phyloP scores from a whole-genome alignment of 2,797 vertebrate genomes.

The Crossoptilon crossoptilon region DNA sequence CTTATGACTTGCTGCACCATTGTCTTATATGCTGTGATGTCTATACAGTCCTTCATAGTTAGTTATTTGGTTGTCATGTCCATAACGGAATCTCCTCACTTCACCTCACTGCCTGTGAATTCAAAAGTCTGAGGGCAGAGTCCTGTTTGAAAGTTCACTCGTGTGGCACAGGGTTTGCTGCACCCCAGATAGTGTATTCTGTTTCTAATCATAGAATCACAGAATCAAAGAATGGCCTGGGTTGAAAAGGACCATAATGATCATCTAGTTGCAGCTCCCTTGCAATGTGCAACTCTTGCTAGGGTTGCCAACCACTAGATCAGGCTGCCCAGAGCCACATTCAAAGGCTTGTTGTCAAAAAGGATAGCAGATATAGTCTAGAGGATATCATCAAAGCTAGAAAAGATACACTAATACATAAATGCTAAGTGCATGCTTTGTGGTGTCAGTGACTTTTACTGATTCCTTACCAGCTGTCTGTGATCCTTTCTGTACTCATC shows the following conservation, averaged over 20 bases:
- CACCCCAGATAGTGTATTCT: not conserved
- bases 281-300: no score
- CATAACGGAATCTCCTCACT: not conserved
- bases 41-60: not conserved
- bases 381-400: not conserved
- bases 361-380: not conserved
- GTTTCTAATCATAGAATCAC: not conserved
- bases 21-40: not conserved
- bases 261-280: no score
- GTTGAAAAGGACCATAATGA: no score
- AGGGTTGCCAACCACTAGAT: no score
- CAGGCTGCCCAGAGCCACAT: no score
- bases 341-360: not conserved
- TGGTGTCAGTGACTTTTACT: not conserved
- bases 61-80: not conserved
- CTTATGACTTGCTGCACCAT: accelerated
- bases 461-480: not conserved
- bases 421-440: not conserved
- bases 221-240: no score
- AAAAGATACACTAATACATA: not conserved
- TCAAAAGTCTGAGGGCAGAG: not conserved
- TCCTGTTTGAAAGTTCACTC: not conserved
- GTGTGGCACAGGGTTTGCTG: not conserved
- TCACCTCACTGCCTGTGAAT: not conserved
- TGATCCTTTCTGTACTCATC: not conserved